Evolutionary conservation across 2,113 vertebrate species (phyloP).

Genomic region (Nannospalax galili): DNA sequence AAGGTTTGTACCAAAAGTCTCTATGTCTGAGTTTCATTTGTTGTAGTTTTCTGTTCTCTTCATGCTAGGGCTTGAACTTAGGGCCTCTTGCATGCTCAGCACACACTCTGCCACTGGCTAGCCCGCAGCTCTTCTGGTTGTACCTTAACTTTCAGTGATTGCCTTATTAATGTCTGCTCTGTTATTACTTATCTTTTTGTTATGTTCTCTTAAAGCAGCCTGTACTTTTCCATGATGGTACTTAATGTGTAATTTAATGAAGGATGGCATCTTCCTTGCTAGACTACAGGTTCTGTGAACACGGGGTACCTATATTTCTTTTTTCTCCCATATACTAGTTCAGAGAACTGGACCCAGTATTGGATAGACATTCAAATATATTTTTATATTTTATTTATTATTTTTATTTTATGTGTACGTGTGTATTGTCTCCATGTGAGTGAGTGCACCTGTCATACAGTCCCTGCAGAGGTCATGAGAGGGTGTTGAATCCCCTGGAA

Average conservation of each 20-base stretch:
- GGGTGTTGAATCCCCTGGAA: no score
- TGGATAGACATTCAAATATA: not conserved
- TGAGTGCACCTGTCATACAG: no score
- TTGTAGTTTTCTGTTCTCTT: not conserved
- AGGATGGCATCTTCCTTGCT: not conserved
- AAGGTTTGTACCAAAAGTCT: not conserved
- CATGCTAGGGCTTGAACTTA: not conserved
- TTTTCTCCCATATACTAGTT: not conserved
- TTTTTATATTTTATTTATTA: no score
- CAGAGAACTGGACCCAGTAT: accelerated
- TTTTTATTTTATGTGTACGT: no score
- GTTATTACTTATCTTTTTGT: not conserved
- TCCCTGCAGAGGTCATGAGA: no score
- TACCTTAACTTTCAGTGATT: not conserved
- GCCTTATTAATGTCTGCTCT: not conserved
- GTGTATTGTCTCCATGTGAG: no score
- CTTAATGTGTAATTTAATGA: not conserved
- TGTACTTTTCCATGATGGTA: not conserved
- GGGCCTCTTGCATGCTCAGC: not conserved
- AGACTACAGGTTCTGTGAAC: not conserved
- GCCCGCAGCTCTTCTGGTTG: no score
- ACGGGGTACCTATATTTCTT: not conserved
- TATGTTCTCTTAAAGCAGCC: not conserved
- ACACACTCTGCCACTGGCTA: not conserved
- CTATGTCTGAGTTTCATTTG: constrained; percentile 35